A percentile compares a stretch with the other conserved stretches of the same genome.
Evolutionary conservation across 2,113 vertebrate genomes (phyloP).

Genomic region (Patagioenas fasciata): DNA sequence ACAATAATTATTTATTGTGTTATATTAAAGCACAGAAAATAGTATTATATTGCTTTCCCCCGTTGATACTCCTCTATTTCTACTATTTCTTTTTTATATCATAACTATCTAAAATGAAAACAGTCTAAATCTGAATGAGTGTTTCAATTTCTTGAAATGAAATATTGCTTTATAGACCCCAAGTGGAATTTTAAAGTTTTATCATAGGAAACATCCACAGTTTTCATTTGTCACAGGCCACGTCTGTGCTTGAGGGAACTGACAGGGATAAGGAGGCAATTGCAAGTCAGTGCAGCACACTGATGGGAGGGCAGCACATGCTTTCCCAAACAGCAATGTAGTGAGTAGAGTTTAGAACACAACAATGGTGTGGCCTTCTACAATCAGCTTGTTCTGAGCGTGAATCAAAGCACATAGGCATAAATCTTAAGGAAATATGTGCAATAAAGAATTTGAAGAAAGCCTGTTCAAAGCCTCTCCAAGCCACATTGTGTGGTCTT

Average conservation of each 20-base stretch:
- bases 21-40: not conserved
- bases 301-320: not conserved
- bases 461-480: not conserved
- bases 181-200: not conserved
- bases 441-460: not conserved
- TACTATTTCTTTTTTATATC: not conserved
- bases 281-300: not conserved
- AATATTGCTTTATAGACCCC: not conserved
- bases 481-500: not conserved
- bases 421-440: not conserved
- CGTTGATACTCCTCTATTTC: not conserved
- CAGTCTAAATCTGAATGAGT: not conserved
- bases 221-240: not conserved
- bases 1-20: not conserved
- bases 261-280: not conserved
- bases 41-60: not conserved
- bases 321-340: not conserved
- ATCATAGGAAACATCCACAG: not conserved
- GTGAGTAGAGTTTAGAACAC: not conserved
- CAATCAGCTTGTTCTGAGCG: not conserved
- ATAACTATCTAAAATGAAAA: not conserved
- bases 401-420: not conserved
- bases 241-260: not conserved
- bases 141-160: not conserved
- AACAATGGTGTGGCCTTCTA: not conserved